Percentiles rank a stretch among this genome's conserved stretches.
Conservation (phyloP, 2,113 vertebrate genomes). For the Peromyscus californicus region DNA sequence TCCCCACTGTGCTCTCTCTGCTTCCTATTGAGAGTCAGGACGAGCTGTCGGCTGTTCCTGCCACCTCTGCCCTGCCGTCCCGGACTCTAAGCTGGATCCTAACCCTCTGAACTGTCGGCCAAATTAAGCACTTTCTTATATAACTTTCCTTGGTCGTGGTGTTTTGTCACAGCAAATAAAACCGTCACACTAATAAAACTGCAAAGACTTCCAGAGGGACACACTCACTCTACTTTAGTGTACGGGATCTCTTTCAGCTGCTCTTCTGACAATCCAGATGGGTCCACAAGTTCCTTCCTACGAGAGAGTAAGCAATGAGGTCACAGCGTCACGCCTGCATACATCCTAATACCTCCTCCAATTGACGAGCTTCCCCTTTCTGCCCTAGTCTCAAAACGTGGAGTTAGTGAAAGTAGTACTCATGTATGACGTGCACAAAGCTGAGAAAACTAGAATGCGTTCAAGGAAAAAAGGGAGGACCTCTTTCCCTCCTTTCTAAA, state of each 20-base stretch:
- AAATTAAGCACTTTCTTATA: not conserved
- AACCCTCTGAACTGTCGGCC: not conserved
- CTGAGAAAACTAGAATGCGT: not conserved
- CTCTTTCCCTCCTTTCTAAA: not conserved
- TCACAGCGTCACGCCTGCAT: not conserved
- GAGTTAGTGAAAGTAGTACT: not conserved
- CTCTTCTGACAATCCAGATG: conserved; percentile 93
- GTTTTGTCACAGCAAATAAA: not conserved
- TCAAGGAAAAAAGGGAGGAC: not conserved
- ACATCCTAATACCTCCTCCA: not conserved
- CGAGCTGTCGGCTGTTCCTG: not conserved
- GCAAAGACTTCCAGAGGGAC: conserved; percentile 7
- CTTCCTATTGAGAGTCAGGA: not conserved
- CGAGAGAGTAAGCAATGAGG: conserved; percentile 70
- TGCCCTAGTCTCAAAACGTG: not conserved
- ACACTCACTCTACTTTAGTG: conserved; percentile 95
- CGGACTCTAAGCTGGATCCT: not conserved
- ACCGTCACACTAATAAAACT: not conserved
- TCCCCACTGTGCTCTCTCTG: not conserved
- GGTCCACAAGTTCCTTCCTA: conserved; percentile 94
- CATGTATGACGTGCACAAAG: not conserved
- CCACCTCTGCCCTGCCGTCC: not conserved
- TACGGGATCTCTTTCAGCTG: conserved; percentile 95
- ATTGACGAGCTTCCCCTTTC: not conserved
- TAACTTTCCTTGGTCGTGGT: not conserved